A percentile compares a stretch with the other conserved stretches of the same genome.
phyloP scores from a whole-genome alignment of 2,113 vertebrate species.

The Cheirogaleus medius region DNA sequence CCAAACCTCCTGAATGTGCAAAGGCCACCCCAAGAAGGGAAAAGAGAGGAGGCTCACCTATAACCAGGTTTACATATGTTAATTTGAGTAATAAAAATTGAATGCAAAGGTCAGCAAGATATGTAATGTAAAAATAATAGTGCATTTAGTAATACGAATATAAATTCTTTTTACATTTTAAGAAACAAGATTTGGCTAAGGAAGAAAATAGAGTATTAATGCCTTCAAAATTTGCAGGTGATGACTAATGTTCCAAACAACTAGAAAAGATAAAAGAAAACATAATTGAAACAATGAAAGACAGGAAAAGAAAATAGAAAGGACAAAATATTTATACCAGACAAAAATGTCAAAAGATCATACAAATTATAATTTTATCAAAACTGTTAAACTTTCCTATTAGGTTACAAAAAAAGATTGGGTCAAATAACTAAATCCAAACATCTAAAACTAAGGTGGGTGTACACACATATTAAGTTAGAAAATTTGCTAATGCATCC shows the following conservation, averaged over 20 bases:
- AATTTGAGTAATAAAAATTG: neutral
- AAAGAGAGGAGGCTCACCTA: neutral
- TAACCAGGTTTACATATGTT: neutral
- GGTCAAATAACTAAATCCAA: neutral
- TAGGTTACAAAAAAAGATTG: neutral
- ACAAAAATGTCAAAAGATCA: neutral
- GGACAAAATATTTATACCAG: neutral
- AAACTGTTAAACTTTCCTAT: neutral
- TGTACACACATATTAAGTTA: neutral
- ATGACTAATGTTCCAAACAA: neutral
- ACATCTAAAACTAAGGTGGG: neutral
- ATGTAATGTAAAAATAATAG: neutral
- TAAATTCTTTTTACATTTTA: neutral
- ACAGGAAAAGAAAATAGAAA: neutral
- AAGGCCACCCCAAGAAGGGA: neutral
- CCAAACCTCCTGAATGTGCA: neutral
- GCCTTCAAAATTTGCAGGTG: neutral
- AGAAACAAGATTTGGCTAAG: neutral
- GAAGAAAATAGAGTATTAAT: neutral
- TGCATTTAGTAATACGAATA: neutral
- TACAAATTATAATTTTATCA: neutral
- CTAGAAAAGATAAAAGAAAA: neutral
- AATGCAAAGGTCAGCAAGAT: neutral
- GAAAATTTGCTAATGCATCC: neutral
- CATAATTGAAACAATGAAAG: neutral